Evolutionary conservation across 1,140 invertebrate genomes (phyloP), one percentile per base, ranked within the genome.

Genomic region (Drosophila ironensis): DNA sequence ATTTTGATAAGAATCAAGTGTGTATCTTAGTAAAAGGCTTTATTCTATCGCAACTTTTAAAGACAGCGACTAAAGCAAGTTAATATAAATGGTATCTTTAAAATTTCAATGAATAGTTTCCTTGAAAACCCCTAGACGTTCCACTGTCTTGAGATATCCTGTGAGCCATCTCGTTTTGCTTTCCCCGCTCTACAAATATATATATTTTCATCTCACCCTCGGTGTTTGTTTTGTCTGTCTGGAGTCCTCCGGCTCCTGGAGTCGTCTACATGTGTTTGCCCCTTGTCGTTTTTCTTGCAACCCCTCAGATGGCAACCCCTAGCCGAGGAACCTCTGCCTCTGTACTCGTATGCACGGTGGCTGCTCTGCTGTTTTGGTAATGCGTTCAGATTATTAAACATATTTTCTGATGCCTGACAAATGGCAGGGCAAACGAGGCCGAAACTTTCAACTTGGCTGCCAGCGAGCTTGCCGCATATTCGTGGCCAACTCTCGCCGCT

Each of bases 361-460:
- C 56, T 66, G 63, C 70, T 61, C 56, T 66, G 63, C 70, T 61
- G 40, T 76, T 51, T 71, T 46, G 45, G 53, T 74, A 84, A 84
- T 78, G 80, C 73, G 80, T 86, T 84, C 60, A 78, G 78, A 73
- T 84, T 86, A 86, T 86, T 84, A 84, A 84, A 86, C 78, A 86
- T 74, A 84, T 84, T 78, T 75, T 73, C 41, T 71, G 67, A 51
- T 61, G 67, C 67, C 67, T 71, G 67, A 61, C 67, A 71, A 71
- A 71, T 74, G 73, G 38, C 42, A 52, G 59, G 46, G 54, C 40
- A 40, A 54, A 33, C 41, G 45, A 12, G 12, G 44, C 12, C 11
- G 45, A 25, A 59, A 60, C 24, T 56, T 71, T 59, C 19, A 14
- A 50, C 37, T 71, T 53, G 38, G 24, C 22, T 33, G 9, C 16